Base-by-base conservation (phyloP, 37 sponge, comb jelly and placozoan genomes). In the Chondrosia reniformis region DNA sequence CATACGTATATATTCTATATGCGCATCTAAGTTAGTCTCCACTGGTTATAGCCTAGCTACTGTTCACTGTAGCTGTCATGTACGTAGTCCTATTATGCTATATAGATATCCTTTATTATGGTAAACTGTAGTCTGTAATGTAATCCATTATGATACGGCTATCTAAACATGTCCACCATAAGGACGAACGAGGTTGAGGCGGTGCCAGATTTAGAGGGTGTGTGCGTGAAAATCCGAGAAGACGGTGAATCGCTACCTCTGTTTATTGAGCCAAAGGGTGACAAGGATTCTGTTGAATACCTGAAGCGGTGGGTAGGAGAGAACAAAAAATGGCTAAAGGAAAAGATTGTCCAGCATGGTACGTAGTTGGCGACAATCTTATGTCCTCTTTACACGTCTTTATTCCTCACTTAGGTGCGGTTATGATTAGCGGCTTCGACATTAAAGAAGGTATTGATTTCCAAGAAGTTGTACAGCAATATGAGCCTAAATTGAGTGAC, bases 201-300 rank as follows among this genome's bases (percentile, higher is more conserved):
- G n/a, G n/a, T n/a, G n/a, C n/a, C n/a, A n/a, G n/a, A n/a, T n/a
- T n/a, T n/a, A n/a, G 64, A 76, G n/a, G 77, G 43, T 19, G 86
- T 85, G 9, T 3, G 17, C 33, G 43, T 45, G 0, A 1, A 28
- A 37, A 40, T 67, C 42, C 36, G 74, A 22, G 80, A 62, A 22
- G 76, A 78, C 41, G 88, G 84, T 24, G 84, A 83, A 13, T 27
- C 86, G 10, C 83, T 89, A 15, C 90, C 90, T 1, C 83, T 89
- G 19, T 63, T 77, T 15, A 49, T 89, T 22, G 28, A 44, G 6
- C 83, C 90, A 27, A 77, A 77, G 54, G 67, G 33, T 33, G 90
- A 67, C 8, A 81, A 81, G 15, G 37, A 67, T 15, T 85, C 86
- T 8, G 67, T 46, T 9, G 63, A 34, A n/a, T 84, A 82, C 40